Conservation (phyloP, 2,888 invertebrate genomes). For the Esperia sulphurella region DNA sequence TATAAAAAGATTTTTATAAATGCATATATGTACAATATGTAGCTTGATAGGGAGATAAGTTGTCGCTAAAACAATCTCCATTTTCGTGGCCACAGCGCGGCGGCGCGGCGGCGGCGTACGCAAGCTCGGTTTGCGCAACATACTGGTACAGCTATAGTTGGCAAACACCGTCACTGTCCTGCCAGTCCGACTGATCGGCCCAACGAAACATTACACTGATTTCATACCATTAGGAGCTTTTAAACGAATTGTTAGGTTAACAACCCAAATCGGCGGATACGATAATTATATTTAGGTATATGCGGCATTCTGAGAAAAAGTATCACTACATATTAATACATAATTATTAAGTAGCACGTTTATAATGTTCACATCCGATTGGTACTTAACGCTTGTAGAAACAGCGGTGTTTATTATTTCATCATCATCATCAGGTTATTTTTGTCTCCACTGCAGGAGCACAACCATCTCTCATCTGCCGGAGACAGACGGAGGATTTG, state of each 20-base stretch:
- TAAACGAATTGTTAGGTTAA: neutral
- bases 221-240: slow-evolving; percentile 3
- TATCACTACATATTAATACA: neutral
- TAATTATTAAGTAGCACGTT: neutral
- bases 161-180: slow-evolving; percentile 18
- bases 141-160: slow-evolving; percentile 16
- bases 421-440: too few species aligned
- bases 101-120: slow-evolving; percentile 15
- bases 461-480: too few species aligned
- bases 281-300: neutral
- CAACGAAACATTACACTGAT: slow-evolving; percentile 14
- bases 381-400: too few species aligned
- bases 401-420: too few species aligned
- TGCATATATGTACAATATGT: too few species aligned
- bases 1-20: too few species aligned
- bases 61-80: slow-evolving; percentile 34
- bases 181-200: slow-evolving; percentile 14
- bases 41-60: slow-evolving; percentile 4
- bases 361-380: too few species aligned
- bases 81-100: slow-evolving; percentile 36
- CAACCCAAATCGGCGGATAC: neutral
- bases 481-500: too few species aligned
- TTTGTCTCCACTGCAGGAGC: too few species aligned
- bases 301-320: too few species aligned
- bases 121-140: slow-evolving; percentile 30